Evolutionary conservation across 64 coral and sea anemone species (phyloP).

Genomic region (Platygyra sinensis): DNA sequence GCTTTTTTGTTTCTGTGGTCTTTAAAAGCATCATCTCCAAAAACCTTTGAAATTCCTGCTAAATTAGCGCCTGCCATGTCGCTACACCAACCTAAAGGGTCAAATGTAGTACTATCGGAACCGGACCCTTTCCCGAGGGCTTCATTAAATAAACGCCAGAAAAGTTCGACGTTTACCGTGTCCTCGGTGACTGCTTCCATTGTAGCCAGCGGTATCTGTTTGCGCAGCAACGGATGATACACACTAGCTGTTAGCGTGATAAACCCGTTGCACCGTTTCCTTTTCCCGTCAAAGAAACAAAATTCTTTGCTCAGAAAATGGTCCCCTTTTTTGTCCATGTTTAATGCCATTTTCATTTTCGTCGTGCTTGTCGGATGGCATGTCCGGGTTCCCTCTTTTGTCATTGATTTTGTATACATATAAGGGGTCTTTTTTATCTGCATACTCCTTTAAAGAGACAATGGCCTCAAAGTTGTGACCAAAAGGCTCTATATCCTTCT

Average conservation of each 20-base stretch:
- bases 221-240: slow-evolving; percentile 23
- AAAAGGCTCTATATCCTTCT: slow-evolving; percentile 44
- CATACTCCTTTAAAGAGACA: slow-evolving; percentile 38
- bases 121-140: background rate
- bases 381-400: slow-evolving; percentile 26
- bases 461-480: slow-evolving; percentile 42
- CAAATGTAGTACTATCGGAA: background rate
- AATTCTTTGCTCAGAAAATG: slow-evolving; percentile 42
- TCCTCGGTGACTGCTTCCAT: slow-evolving; percentile 36
- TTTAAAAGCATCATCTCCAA: slow-evolving; percentile 1
- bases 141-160: slow-evolving; percentile 63
- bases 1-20: too few species aligned
- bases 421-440: slow-evolving; percentile 37
- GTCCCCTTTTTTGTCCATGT: slow-evolving; percentile 32
- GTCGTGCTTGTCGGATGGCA: slow-evolving; percentile 35
- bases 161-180: slow-evolving; percentile 9
- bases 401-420: slow-evolving; percentile 46
- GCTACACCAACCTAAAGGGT: slow-evolving; percentile 56
- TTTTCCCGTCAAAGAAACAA: slow-evolving; percentile 40
- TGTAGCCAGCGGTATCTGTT: slow-evolving; percentile 35
- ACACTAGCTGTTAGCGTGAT: slow-evolving; percentile 52
- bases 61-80: slow-evolving; percentile 61
- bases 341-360: slow-evolving; percentile 26
- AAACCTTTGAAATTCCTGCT: slow-evolving; percentile 33
- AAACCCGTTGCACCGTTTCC: slow-evolving; percentile 37